Evolutionary conservation across 2,113 vertebrate species (phyloP).

Genomic region (Amphiprion ocellaris): DNA sequence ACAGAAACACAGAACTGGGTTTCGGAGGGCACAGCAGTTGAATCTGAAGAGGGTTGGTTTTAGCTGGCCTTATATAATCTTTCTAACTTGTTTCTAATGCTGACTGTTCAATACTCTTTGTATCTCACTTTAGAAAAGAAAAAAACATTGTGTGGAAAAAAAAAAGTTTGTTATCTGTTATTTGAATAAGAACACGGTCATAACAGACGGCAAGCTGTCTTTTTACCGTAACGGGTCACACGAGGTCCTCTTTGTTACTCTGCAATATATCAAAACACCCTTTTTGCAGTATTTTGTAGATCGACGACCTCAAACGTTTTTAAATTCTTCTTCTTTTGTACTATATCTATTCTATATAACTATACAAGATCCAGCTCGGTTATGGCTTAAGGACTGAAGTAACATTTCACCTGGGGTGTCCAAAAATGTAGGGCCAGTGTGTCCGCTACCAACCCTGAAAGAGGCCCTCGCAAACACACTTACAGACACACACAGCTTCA

Average conservation of each 20-base stretch:
- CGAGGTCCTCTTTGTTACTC: slow-evolving; percentile 84
- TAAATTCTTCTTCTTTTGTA: slow-evolving; percentile 82
- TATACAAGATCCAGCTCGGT: slow-evolving; percentile 63
- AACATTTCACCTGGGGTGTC: slow-evolving; percentile 73
- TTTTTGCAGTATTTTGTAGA: slow-evolving; percentile 85
- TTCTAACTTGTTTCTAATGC: slow-evolving; percentile 85
- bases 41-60: slow-evolving; percentile 78
- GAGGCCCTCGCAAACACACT: slow-evolving; percentile 33
- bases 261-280: slow-evolving; percentile 82
- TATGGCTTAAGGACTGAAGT: slow-evolving; percentile 74
- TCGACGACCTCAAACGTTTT: slow-evolving; percentile 77
- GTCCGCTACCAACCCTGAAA: slow-evolving; percentile 44
- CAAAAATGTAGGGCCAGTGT: slow-evolving; percentile 51
- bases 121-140: slow-evolving; percentile 79
- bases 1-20: slow-evolving; percentile 55
- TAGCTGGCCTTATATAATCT: slow-evolving; percentile 85
- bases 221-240: slow-evolving; percentile 78
- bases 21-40: slow-evolving; percentile 44
- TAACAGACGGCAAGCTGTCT: slow-evolving; percentile 68
- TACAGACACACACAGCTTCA: slow-evolving; percentile 17
- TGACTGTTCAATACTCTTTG: slow-evolving; percentile 88
- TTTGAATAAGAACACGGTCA: slow-evolving; percentile 79
- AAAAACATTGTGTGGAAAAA: slow-evolving; percentile 65
- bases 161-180: slow-evolving; percentile 63
- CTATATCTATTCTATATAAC: slow-evolving; percentile 71